Base-by-base conservation (phyloP, 2,888 invertebrate species). In the Oscheius onirici region DNA sequence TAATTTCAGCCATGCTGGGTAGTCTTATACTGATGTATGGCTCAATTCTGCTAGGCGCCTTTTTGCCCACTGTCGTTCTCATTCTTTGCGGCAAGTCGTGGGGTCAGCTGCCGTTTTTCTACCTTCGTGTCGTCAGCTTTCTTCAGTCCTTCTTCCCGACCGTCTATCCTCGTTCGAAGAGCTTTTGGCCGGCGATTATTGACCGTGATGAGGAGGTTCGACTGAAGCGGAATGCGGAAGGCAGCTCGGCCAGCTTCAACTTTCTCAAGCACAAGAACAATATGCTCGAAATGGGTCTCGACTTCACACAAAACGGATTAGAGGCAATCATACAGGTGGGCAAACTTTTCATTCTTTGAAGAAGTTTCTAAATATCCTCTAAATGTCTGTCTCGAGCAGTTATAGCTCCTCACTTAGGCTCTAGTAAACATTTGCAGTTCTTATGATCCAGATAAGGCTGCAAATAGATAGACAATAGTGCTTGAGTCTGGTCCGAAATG, bases 81-180 rank as follows among this genome's bases (percentile, higher is more conserved):
- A 70, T 70, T 20, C 52, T 70, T 17, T 51, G 40, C 17, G 70
- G 63, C 15, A 28, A 26, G 15, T 34, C 34, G 44, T 83, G 83
- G 83, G 80, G 80, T 15, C 52, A 65, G 3, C 51, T 81, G 41
- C 82, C 83, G 15, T 77, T 74, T 43, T 61, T 71, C 52, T 83
- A 83, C 58, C 74, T 83, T 13, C 68, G 76, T 51, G 34, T 77
- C 26, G 68, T 82, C 24, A 41, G 75, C 24, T 58, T 40, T 54
- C 75, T 82, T 58, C 82, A 82, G 67, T 54, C 66, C 24, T 60
- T 73, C n/a, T 82, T 76, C 43, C 76, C 79, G 8, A 22, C 44
- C 10, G 51, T 46, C 28, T 71, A 71, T 43, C 71, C 71, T 0
- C 20, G 52, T 13, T 54, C 54, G n/a, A 28, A 61, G n/a, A 24